Conservation (phyloP, 2,113 vertebrate genomes). For the Potamarius usumacintae region DNA sequence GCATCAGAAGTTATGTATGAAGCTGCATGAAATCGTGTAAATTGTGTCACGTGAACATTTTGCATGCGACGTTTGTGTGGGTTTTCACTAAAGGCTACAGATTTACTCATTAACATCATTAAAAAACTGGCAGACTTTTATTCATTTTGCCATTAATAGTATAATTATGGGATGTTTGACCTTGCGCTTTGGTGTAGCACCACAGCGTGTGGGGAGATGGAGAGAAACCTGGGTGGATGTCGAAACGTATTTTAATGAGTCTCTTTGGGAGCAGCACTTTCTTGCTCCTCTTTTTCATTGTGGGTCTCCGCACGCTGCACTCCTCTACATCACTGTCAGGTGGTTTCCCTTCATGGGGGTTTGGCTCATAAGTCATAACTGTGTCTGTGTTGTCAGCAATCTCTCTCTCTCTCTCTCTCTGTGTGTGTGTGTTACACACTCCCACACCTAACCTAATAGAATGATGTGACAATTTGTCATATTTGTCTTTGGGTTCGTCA, state of each 20-base stretch:
- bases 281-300: conserved; percentile 43
- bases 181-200: not conserved
- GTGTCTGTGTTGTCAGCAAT: conserved; percentile 55
- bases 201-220: conserved; percentile 45
- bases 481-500: conserved; percentile 74
- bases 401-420: too few relatives aligned
- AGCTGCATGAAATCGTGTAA: not conserved
- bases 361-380: conserved; percentile 57
- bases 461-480: conserved; percentile 76
- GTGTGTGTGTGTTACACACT: too few relatives aligned
- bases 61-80: not conserved
- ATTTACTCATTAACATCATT: conserved; percentile 12
- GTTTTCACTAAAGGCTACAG: too few relatives aligned
- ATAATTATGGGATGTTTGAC: conserved; percentile 66
- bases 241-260: conserved; percentile 79
- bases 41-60: not conserved
- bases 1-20: not conserved
- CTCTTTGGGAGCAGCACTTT: conserved; percentile 72
- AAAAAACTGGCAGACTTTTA: not conserved
- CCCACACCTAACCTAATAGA: conserved; percentile 69
- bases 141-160: conserved; percentile 20
- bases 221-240: conserved; percentile 54
- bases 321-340: conserved; percentile 68
- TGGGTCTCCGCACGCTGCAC: conserved; percentile 42
- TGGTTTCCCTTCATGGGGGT: conserved; percentile 62